phyloP scores from a whole-genome alignment of 2,797 vertebrate genomes.

The Gymnothorax reevesii region DNA sequence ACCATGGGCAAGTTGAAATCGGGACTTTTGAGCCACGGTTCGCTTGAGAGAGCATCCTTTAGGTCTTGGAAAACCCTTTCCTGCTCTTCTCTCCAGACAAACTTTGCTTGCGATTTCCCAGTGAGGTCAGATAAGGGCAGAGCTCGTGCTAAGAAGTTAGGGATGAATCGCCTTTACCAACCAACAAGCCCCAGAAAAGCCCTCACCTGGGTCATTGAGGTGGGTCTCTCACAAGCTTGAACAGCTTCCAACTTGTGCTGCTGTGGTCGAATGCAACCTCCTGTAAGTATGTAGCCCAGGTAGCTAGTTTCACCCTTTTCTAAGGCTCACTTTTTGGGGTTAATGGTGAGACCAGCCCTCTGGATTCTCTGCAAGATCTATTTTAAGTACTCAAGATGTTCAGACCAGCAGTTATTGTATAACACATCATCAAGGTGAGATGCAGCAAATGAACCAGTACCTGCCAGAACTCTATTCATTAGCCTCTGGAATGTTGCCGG shows the following conservation, averaged over 20 bases:
- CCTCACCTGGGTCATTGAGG: background rate
- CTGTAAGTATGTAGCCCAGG: too few species aligned
- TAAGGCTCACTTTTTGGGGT: background rate
- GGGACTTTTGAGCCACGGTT: background rate
- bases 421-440: too few species aligned
- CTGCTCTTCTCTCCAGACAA: too few species aligned
- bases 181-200: background rate
- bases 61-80: background rate
- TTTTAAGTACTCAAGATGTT: background rate
- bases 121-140: background rate
- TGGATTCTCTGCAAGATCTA: background rate
- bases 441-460: too few species aligned
- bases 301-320: background rate
- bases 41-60: background rate
- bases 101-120: background rate
- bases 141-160: background rate
- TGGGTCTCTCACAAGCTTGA: background rate
- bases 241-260: background rate
- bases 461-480: too few species aligned
- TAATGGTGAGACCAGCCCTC: background rate
- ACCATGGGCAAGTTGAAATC: background rate
- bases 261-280: background rate
- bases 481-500: too few species aligned
- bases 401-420: too few species aligned
- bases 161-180: background rate